phyloP scores from a whole-genome alignment of 2,888 invertebrate species.

The Aphelenchoides bicaudatus region DNA sequence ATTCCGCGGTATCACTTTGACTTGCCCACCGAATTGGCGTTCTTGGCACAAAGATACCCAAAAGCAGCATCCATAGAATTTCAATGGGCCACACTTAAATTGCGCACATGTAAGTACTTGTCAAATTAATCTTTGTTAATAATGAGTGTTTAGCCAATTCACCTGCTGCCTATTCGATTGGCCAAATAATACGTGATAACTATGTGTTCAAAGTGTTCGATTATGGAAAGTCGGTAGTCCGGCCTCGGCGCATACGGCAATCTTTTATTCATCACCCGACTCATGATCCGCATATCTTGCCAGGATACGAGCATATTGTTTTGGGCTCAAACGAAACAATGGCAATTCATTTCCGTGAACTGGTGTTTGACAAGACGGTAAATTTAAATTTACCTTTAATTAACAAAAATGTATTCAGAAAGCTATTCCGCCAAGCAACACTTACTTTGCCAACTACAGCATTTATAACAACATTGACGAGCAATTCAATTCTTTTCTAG shows the following conservation, averaged over 20 bases:
- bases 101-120: conserved; percentile 2
- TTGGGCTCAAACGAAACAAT: too few species aligned
- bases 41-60: background rate
- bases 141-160: background rate
- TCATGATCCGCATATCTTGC: background rate
- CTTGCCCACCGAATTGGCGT: conserved; percentile 6
- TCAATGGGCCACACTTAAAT: conserved; percentile 12
- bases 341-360: too few species aligned
- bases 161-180: conserved; percentile 1
- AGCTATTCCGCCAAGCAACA: too few species aligned
- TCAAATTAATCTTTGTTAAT: background rate
- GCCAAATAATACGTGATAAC: background rate
- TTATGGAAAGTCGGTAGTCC: conserved; percentile 11
- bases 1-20: conserved; percentile 10
- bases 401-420: too few species aligned
- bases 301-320: conserved; percentile 1
- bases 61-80: conserved; percentile 19
- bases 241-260: background rate
- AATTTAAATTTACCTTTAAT: too few species aligned
- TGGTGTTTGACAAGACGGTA: too few species aligned
- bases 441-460: too few species aligned
- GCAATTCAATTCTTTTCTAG: too few species aligned
- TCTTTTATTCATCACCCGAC: conserved; percentile 12
- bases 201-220: background rate
- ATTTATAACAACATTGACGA: too few species aligned